phyloP scores from a whole-genome alignment of 1,140 invertebrate species.

The Tetramorium simillimum region DNA sequence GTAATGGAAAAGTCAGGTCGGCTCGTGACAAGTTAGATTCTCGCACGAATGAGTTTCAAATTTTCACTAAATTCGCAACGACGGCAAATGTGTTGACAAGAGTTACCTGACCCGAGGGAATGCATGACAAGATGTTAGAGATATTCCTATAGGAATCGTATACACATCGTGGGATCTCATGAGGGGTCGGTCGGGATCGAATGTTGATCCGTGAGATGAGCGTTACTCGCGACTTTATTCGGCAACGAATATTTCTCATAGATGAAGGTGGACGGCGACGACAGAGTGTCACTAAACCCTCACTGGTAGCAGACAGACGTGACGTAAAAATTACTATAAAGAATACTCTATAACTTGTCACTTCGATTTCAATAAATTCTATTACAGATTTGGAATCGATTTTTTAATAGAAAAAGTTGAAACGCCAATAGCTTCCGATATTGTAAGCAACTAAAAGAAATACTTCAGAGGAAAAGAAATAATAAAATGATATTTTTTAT shows the following conservation, averaged over 20 bases:
- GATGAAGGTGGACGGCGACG: not conserved
- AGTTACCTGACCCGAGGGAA: not conserved
- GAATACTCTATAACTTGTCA: not conserved
- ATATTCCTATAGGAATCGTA: not conserved
- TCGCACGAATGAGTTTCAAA: not conserved
- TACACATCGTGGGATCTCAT: not conserved
- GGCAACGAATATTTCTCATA: not conserved
- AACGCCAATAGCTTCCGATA: not conserved
- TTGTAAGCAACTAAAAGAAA: not conserved
- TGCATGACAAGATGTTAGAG: not conserved
- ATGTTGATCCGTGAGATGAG: conserved; percentile 11
- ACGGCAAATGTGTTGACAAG: not conserved
- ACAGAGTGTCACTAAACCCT: not conserved
- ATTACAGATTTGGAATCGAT: not conserved
- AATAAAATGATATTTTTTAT: not conserved
- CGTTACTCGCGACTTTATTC: conserved; percentile 19
- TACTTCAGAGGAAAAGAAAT: not conserved
- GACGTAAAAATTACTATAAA: not conserved
- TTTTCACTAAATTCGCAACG: not conserved
- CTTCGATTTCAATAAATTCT: not conserved
- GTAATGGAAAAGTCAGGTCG: conserved; percentile 7
- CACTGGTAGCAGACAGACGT: not conserved
- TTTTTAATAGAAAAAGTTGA: not conserved
- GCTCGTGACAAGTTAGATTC: not conserved
- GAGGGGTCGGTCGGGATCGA: not conserved